Base-by-base conservation (phyloP, 2,888 invertebrate species). In the Epistrophella euchroma region DNA sequence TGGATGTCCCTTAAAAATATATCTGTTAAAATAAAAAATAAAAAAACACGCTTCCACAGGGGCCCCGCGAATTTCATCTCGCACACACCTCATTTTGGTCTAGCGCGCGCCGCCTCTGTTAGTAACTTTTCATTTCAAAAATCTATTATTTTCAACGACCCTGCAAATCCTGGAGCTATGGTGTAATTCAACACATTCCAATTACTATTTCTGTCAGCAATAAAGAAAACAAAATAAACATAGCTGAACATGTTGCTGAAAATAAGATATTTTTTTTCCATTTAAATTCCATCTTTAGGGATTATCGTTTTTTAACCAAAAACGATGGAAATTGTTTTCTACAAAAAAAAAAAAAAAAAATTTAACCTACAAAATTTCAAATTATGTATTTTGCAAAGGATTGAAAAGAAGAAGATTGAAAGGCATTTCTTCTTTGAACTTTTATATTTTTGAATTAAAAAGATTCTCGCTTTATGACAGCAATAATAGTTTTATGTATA, bases 161-260 rank as follows among this genome's bases (percentile, higher is more conserved):
- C 17, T 7, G 43, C 6, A 17, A 2, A 17, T 47, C 19, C 19
- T 45, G 9, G 2, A 45, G 43, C 43, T 13, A n/a, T n/a, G n/a
- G n/a, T n/a, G n/a, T n/a, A n/a, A n/a, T n/a, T n/a, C n/a, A 52
- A n/a, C n/a, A 9, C n/a, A 28, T 15, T 55, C 10, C 15, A 55
- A 55, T 55, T 28, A 28, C 28, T n/a, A 28, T 28, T 4, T 55
- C 55, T 55, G 55, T 55, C 55, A 55, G n/a, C n/a, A n/a, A 55
- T n/a, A n/a, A n/a, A 2, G 22, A 55, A n/a, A n/a, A 55, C 22
- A 22, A 7, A 50, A 25, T 50, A 28, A 52, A 52, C n/a, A n/a
- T 52, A 52, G 9, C 28, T 52, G 2, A 25, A 28, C n/a, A 52
- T 28, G n/a, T 52, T 28, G 22, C 52, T 19, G 32, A 17, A 32